Conservation (phyloP, 2,888 invertebrate species). For the Hirtodrosophila histrioides region DNA sequence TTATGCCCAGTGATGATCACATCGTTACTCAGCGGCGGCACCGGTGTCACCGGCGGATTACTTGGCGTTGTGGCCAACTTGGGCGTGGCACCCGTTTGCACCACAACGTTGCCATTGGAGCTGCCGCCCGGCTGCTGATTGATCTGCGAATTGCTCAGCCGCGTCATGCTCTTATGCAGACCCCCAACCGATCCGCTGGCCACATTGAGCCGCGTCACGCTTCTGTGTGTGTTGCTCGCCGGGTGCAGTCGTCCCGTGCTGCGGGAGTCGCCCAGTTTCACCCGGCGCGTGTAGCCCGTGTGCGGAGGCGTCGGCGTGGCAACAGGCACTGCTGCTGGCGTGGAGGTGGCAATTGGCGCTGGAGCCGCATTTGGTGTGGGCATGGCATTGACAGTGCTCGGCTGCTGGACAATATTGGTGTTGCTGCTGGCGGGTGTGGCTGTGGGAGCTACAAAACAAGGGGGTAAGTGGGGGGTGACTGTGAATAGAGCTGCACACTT, state of each 20-base stretch:
- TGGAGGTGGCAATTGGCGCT: constrained; percentile 52
- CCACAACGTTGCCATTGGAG: constrained; percentile 82
- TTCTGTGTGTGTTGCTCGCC: constrained; percentile 89
- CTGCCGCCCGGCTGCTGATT: constrained; percentile 86
- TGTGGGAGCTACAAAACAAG: constrained; percentile 16
- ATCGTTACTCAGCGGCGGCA: constrained; percentile 85
- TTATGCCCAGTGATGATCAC: constrained; percentile 85
- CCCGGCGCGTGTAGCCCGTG: constrained; percentile 86
- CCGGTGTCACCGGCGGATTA: constrained; percentile 83
- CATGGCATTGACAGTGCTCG: constrained; percentile 25
- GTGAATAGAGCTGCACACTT: constrained; percentile 12
- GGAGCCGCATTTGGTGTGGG: constrained; percentile 39
- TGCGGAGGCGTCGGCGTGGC: constrained; percentile 82
- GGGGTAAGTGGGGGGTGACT: not conserved
- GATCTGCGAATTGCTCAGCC: constrained; percentile 91
- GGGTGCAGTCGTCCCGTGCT: constrained; percentile 89
- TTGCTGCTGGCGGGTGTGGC: constrained; percentile 41
- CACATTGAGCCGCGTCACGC: constrained; percentile 91
- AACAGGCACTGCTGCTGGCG: constrained; percentile 49
- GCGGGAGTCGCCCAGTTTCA: constrained; percentile 90
- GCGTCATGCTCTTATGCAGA: constrained; percentile 92
- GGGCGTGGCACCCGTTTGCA: constrained; percentile 80
- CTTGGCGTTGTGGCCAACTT: constrained; percentile 68
- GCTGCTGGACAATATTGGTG: constrained; percentile 36
- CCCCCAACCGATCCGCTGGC: constrained; percentile 91